Conservation (phyloP, 2,797 vertebrate species). For the Phrynocephalus guinanensis region DNA sequence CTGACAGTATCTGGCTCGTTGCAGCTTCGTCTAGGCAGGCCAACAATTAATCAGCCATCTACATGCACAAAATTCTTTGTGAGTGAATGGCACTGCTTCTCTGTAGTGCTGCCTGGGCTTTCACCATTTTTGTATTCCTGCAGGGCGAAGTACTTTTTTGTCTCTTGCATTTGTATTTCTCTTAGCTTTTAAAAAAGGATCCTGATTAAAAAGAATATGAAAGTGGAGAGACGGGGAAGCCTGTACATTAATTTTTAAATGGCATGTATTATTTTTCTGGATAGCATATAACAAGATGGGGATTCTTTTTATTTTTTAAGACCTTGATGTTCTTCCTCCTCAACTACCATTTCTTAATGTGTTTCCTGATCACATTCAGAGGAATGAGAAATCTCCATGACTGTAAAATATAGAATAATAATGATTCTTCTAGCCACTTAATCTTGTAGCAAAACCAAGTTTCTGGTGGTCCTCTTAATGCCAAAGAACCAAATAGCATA, state of each 20-base stretch:
- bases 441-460: not conserved
- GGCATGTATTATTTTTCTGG: conserved; percentile 66
- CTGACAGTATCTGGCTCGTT: conserved; percentile 89
- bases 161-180: conserved; percentile 81
- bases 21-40: conserved; percentile 88
- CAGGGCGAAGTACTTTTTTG: conserved; percentile 87
- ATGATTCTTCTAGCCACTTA: too few relatives aligned
- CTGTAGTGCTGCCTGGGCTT: conserved; percentile 86
- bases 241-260: conserved; percentile 76
- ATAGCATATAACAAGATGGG: conserved; percentile 42
- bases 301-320: conserved; percentile 64
- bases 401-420: not conserved
- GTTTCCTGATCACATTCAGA: conserved; percentile 53
- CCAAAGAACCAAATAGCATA: not conserved
- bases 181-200: conserved; percentile 76
- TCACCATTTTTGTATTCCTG: conserved; percentile 87
- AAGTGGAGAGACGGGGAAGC: conserved; percentile 68
- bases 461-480: not conserved
- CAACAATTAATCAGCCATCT: conserved; percentile 90
- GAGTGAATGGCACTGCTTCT: conserved; percentile 86
- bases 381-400: not conserved
- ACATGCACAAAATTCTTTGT: conserved; percentile 88
- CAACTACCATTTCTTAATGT: conserved; percentile 19
- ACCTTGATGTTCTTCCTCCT: conserved; percentile 56
- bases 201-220: conserved; percentile 65